Base-by-base conservation (phyloP, 2,888 invertebrate species). In the Sinopyrophorus schimmeli region DNA sequence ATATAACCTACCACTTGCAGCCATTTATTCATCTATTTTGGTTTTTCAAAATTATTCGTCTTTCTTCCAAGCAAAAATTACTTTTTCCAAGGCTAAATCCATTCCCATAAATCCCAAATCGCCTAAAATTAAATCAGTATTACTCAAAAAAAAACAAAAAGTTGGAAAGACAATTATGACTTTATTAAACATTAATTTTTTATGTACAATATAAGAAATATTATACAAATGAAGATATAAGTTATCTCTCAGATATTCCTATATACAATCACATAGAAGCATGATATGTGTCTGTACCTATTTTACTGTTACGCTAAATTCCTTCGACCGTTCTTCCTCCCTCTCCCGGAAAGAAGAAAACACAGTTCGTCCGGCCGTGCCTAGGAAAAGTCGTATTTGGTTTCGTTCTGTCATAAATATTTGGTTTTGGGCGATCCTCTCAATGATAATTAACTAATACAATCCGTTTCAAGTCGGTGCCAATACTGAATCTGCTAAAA, bases 221-320 rank as follows among this genome's bases (percentile, higher is more conserved):
- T 31, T 39, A 30, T 17, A 38, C 27, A 38, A 18, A 12, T 16
- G 16, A 24, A 38, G 39, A 24, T 20, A 44, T 21, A 37, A 26
- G n/a, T 15, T 28, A 27, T 26, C 44, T 28, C 23, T 23, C 23
- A 12, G 35, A 44, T 30, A 35, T 27, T 31, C n/a, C 4, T 46
- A 47, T 48, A 32, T 50, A 50, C 41, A 46, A 46, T 50, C 50
- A 50, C 50, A 46, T 46, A 40, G n/a, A 46, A 44, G 40, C 35
- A 37, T 44, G 50, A 50, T 50, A 50, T 50, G 50, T 50, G 41
- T 50, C 31, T 50, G 37, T 35, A 44, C 20, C 16, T 34, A 23
- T 34, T 24, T 31, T 26, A 42, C 27, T 42, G 17, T 24, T 26
- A 14, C 17, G 23, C 24, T 17, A 5, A 17, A 17, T 34, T 30